phyloP scores from a whole-genome alignment of 2,113 vertebrate species.

The Toxotes jaculatrix region DNA sequence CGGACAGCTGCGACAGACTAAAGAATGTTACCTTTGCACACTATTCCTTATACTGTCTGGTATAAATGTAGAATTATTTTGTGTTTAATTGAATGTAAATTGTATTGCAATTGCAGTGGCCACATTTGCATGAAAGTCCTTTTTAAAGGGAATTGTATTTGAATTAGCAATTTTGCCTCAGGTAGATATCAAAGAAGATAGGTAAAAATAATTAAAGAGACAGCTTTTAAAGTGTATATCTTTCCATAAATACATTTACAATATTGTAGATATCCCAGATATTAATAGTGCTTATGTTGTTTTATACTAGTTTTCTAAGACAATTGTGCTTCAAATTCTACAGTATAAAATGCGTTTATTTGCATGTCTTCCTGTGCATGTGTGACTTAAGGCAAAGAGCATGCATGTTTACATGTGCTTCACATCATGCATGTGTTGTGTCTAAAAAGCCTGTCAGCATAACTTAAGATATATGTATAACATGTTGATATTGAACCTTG shows the following conservation, averaged over 20 bases:
- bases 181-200: neutral
- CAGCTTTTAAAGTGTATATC: neutral
- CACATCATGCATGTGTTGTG: neutral
- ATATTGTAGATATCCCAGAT: neutral
- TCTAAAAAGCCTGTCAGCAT: neutral
- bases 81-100: neutral
- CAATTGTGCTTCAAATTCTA: neutral
- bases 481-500: constrained; percentile 8
- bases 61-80: neutral
- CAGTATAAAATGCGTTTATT: neutral
- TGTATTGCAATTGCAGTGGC: neutral
- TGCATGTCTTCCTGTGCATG: constrained; percentile 1
- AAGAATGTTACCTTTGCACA: neutral
- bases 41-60: neutral
- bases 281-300: neutral
- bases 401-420: constrained; percentile 8
- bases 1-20: neutral
- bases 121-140: neutral
- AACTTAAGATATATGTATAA: neutral
- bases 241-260: neutral
- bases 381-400: neutral
- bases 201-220: neutral
- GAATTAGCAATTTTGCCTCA: neutral
- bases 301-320: neutral
- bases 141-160: neutral